Evolutionary conservation across 92 coral and sea anemone species (phyloP), one percentile per base, ranked within the genome.

Genomic region (Heteractis magnifica): DNA sequence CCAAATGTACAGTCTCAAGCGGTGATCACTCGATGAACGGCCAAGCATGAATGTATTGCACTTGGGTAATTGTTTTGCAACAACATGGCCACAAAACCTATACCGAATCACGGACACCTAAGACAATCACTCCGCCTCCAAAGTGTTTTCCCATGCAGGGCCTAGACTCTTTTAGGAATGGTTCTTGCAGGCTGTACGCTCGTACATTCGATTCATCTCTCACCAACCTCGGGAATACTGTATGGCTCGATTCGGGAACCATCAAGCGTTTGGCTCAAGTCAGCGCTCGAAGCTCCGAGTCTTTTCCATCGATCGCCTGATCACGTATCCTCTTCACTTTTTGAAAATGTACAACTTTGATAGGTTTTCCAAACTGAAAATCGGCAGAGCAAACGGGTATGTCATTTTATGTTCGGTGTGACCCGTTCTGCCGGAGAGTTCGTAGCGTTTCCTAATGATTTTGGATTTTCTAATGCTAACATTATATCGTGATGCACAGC

Each of bases 401-500:
- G 50, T 75, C 56, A 88, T 82, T 88, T 88, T 71, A 82, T 85
- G 76, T 91, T 90, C 77, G 86, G 56, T n/a, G 75, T 71, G 26
- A 49, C 91, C 59, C 77, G 85, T 70, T 81, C 72, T 65, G 82
- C 58, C 50, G 59, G 68, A 75, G 86, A 44, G 50, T 56, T 83
- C 82, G 82, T 41, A 41, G 84, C 52, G 59, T 80, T 80, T 18
- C 70, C 70, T 20, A 68, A 4, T 62, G 83, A 88, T 34, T 94
- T 94, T 49, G 99, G 99, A 84, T 97, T 97, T 81, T 94, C 99
- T 82, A 97, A 72, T 18, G 98, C 98, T 4, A 90, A 82, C 84
- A 94, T 89, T 11, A 97, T 90, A 89, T 97, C 98, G 56, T 89
- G 94, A 65, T 94, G 98, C 2, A 90, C 87, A 64, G 83, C 94